Evolutionary conservation across 2,888 invertebrate genomes (phyloP).

Genomic region (Philopedon plagiatum): DNA sequence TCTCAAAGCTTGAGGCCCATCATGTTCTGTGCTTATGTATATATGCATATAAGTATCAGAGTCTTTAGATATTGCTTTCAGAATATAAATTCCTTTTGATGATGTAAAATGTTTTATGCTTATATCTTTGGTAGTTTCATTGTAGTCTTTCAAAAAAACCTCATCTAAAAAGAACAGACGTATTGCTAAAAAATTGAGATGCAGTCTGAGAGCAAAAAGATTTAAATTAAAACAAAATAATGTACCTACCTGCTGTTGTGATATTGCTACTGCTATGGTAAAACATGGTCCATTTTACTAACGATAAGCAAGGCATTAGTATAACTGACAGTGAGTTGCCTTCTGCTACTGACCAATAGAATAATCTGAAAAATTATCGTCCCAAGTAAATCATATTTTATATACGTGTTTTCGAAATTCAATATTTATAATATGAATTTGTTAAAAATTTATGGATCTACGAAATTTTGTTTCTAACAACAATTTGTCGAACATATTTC

Average conservation of each 20-base stretch:
- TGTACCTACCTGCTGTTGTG: slow-evolving; percentile 19
- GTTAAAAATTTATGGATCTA: too few relatives aligned
- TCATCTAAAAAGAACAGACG: neutral
- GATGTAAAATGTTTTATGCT: slow-evolving; percentile 53
- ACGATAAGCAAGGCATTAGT: slow-evolving; percentile 57
- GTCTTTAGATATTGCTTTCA: slow-evolving; percentile 56
- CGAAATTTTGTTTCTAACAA: too few relatives aligned
- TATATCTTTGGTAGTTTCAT: slow-evolving; percentile 49
- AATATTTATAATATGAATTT: too few relatives aligned
- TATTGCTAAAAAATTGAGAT: too few relatives aligned
- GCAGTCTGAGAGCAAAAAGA: too few relatives aligned
- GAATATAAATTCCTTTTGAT: slow-evolving; percentile 51
- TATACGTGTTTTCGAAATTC: too few relatives aligned
- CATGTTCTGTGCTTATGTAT: slow-evolving; percentile 65
- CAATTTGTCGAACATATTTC: too few relatives aligned
- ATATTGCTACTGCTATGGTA: slow-evolving; percentile 47
- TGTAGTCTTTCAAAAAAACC: neutral
- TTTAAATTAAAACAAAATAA: too few relatives aligned
- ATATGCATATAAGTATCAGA: slow-evolving; percentile 62
- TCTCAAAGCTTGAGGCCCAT: slow-evolving; percentile 63
- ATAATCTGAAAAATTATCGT: slow-evolving; percentile 52
- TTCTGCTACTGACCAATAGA: slow-evolving; percentile 54
- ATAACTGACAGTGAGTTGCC: slow-evolving; percentile 56
- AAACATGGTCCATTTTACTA: slow-evolving; percentile 57
- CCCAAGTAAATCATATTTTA: too few relatives aligned